A percentile compares a stretch with the other conserved stretches of the same genome.
phyloP scores from a whole-genome alignment of 2,113 vertebrate genomes.

The Lepisosteus oculatus region DNA sequence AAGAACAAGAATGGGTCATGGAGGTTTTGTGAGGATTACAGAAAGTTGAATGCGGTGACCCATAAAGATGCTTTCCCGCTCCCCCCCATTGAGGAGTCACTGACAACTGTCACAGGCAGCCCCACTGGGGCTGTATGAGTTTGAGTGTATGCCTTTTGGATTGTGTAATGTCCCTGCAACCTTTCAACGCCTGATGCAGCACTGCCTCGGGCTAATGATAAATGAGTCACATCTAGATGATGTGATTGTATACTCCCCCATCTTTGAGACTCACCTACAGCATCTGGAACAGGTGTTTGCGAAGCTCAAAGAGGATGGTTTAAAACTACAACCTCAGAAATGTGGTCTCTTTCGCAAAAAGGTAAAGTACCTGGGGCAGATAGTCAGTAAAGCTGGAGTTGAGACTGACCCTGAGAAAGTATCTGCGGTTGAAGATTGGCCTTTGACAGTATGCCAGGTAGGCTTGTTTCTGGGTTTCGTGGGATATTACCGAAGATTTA shows the following conservation, averaged over 20 bases:
- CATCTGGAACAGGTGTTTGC: neutral
- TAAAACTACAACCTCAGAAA: constrained; percentile 11
- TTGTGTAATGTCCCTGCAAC: constrained; percentile 8
- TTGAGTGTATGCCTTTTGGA: constrained; percentile 6
- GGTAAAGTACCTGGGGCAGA: neutral
- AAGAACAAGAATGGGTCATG: neutral
- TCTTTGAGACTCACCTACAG: neutral
- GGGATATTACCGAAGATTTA: neutral
- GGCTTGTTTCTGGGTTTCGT: constrained; percentile 1
- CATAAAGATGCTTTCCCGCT: neutral
- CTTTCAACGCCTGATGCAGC: constrained; percentile 12
- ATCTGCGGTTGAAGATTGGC: neutral
- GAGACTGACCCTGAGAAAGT: constrained; percentile 2
- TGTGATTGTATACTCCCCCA: constrained; percentile 5
- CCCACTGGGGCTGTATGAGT: constrained; percentile 7
- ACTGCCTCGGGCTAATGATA: neutral
- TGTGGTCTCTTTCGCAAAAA: neutral
- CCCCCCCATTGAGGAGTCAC: neutral
- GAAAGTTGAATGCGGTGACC: neutral
- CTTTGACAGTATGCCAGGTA: neutral
- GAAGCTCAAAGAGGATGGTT: neutral
- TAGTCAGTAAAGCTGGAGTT: constrained; percentile 2
- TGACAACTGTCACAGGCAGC: neutral
- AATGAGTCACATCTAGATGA: neutral
- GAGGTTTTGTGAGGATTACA: constrained; percentile 7